A percentile compares a stretch with the other conserved stretches of the same genome.
These are phyloP conservation scores for Antitype chi DNA, from an alignment of 2,888 invertebrate genomes.

Conservation along the genomic window DNA sequence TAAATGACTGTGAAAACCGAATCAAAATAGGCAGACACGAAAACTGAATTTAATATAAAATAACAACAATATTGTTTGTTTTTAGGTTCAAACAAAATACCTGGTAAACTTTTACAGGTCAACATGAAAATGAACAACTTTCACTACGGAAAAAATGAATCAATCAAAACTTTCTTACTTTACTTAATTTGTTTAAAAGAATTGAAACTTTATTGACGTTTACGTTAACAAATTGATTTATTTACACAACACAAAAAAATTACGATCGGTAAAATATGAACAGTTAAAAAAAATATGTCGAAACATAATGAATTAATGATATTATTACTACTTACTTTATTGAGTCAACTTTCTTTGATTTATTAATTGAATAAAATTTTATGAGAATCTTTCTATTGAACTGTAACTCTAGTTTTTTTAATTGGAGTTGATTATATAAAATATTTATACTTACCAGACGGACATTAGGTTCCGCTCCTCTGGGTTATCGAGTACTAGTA, in stretches of 20 bases:
- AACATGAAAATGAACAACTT: background rate
- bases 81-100: background rate
- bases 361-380: slow-evolving; percentile 1
- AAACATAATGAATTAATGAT: slow-evolving; percentile 10
- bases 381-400: background rate
- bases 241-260: background rate
- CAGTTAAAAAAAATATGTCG: background rate
- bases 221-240: slow-evolving; percentile 23
- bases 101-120: background rate
- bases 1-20: background rate
- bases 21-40: background rate
- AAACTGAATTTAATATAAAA: background rate
- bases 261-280: slow-evolving; percentile 7
- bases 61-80: background rate
- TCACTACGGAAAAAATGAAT: background rate
- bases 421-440: background rate
- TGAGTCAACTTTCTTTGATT: slow-evolving; percentile 6
- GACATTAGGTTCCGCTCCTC: too few species aligned
- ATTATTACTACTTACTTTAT: slow-evolving; percentile 2
- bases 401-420: background rate
- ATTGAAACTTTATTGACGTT: slow-evolving; percentile 15
- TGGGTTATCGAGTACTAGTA: background rate
- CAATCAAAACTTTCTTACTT: slow-evolving; percentile 1
- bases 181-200: slow-evolving; percentile 9
- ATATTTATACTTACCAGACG: background rate